Evolutionary conservation across 2,113 vertebrate species (phyloP), one percentile per base, ranked within the genome.

Genomic region (Dunckerocampus dactyliophorus): DNA sequence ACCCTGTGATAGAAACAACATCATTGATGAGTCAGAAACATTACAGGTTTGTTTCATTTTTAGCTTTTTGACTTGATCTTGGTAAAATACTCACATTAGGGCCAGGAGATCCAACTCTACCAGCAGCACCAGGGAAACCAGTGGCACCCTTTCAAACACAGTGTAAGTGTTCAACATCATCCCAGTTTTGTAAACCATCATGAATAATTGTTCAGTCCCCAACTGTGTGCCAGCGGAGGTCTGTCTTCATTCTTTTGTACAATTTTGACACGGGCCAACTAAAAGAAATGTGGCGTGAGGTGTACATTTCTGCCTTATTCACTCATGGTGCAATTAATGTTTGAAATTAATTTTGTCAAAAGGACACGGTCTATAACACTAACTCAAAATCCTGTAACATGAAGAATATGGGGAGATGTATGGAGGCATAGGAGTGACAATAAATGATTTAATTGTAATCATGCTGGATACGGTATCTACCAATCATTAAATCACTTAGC

Each of bases 101-200:
- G 19, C 95, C 95, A 0, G 95, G 95, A 51, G 94, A 69, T 87
- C 96, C 96, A n/a, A 98, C 96, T 0, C 96, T 92, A 54, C 96
- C 96, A 50, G 96, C 95, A 61, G 96, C 94, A 61, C 96, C 96
- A 1, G 95, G 96, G 91, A 98, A 98, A 89, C 96, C 96, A 0
- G 96, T 97, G 58, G 92, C 90, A 85, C 96, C 96, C 96, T 98
- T 64, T 58, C n/a, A 63, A 67, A 31, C 21, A 71, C 12, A 63
- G 10, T 28, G 24, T 28, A 8, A 53, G 48, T 67, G 11, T 45
- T 59, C 20, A 34, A 5, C 11, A 28, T 59, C 20, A 34, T 19
- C 34, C 43, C 20, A 45, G 2, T 7, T 10, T 49, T 14, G 11
- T 49, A 13, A 50, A 21, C 20, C 1, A 15, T 24, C 1, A 43